Evolutionary conservation across 2,797 vertebrate species (phyloP).

Genomic region (Florisuga fusca): DNA sequence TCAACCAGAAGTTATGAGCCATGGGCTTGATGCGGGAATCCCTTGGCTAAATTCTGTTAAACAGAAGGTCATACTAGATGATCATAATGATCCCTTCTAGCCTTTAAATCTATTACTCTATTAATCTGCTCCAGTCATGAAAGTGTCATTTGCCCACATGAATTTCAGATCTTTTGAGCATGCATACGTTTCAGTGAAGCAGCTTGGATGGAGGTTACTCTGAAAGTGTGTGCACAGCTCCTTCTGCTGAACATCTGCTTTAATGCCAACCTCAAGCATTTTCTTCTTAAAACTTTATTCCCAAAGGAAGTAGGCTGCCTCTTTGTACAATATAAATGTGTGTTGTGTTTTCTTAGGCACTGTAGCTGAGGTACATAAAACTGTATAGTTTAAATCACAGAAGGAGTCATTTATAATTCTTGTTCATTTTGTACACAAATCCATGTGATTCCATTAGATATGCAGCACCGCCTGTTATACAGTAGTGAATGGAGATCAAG

Average conservation of each 20-base stretch:
- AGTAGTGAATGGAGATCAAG: slow-evolving; percentile 73
- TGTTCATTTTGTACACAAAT: slow-evolving; percentile 70
- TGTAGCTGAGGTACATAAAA: slow-evolving; percentile 38
- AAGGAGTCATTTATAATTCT: slow-evolving; percentile 69
- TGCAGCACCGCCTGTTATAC: slow-evolving; percentile 59
- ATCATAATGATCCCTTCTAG: slow-evolving; percentile 65
- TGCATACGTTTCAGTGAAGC: background rate
- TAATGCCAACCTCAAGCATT: background rate
- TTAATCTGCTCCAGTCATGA: slow-evolving; percentile 45
- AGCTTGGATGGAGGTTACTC: background rate
- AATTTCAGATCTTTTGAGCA: background rate
- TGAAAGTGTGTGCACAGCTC: background rate
- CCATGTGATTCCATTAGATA: slow-evolving; percentile 65
- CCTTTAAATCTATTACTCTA: slow-evolving; percentile 50
- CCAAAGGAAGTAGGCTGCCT: slow-evolving; percentile 3
- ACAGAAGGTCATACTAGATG: slow-evolving; percentile 60
- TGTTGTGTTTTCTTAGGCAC: slow-evolving; percentile 4
- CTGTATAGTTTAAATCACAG: slow-evolving; percentile 48
- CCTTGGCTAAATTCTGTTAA: slow-evolving; percentile 62
- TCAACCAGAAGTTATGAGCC: slow-evolving; percentile 54
- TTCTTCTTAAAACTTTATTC: slow-evolving; percentile 20
- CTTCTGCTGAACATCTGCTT: slow-evolving; percentile 60
- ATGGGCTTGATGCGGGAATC: slow-evolving; percentile 25
- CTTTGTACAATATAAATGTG: background rate
- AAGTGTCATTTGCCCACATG: slow-evolving; percentile 44